These are phyloP conservation scores for Lepeophtheirus nordmannii DNA, from an alignment of 2,888 invertebrate genomes.

Conservation along the genomic window DNA sequence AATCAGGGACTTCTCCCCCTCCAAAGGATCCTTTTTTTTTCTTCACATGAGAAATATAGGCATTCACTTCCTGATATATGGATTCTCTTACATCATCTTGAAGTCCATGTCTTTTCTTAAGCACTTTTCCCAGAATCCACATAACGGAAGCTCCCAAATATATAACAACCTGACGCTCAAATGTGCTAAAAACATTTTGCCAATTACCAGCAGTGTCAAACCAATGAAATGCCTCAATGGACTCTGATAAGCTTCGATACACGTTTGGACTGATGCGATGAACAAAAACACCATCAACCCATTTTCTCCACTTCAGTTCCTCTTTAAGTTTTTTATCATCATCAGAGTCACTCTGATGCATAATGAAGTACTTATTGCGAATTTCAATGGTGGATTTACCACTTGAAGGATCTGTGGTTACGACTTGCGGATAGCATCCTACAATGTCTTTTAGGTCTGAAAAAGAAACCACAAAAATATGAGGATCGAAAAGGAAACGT, in stretches of 20 bases:
- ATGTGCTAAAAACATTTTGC: slow-evolving; percentile 67
- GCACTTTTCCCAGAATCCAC: slow-evolving; percentile 73
- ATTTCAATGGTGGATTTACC: slow-evolving; percentile 43
- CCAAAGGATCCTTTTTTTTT: slow-evolving; percentile 55
- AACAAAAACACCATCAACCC: slow-evolving; percentile 80
- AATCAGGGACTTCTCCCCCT: slow-evolving; percentile 46
- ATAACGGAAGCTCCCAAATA: slow-evolving; percentile 84
- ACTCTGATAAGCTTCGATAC: slow-evolving; percentile 67
- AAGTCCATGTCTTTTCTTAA: slow-evolving; percentile 47
- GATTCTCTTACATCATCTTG: slow-evolving; percentile 75
- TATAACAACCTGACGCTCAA: slow-evolving; percentile 71
- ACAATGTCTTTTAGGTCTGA: slow-evolving; percentile 49
- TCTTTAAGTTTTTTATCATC: slow-evolving; percentile 37
- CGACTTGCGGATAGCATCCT: slow-evolving; percentile 57
- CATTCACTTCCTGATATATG: slow-evolving; percentile 69
- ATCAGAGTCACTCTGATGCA: slow-evolving; percentile 48
- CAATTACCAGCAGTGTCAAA: slow-evolving; percentile 84
- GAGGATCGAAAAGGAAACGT: no score
- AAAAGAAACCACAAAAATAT: background rate
- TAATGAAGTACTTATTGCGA: slow-evolving; percentile 71
- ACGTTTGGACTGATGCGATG: slow-evolving; percentile 92
- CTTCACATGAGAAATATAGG: slow-evolving; percentile 57
- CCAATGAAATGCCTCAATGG: slow-evolving; percentile 80
- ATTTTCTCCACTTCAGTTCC: slow-evolving; percentile 85
- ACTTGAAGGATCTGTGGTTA: slow-evolving; percentile 33